phyloP scores from a whole-genome alignment of 2,113 vertebrate genomes.

The Bos javanicus region DNA sequence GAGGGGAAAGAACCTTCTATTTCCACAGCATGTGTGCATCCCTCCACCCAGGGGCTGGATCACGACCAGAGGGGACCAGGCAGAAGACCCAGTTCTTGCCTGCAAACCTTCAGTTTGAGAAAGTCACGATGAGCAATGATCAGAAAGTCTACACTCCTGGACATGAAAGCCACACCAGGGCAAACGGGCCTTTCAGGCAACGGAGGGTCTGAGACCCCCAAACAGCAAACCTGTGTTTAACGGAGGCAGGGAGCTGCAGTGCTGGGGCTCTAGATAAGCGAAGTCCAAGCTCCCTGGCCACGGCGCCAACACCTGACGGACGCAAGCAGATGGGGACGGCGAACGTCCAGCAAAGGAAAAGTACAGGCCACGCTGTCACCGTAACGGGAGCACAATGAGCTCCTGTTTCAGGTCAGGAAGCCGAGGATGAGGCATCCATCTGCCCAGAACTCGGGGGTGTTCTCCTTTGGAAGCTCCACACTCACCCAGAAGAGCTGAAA shows the following conservation, averaged over 20 bases:
- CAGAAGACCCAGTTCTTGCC: neutral
- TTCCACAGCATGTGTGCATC: neutral
- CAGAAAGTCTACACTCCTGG: neutral
- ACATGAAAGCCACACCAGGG: too few species aligned
- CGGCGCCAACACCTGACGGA: accelerated
- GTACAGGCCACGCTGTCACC: neutral
- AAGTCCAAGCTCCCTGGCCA: neutral
- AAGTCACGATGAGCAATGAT: neutral
- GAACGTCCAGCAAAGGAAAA: neutral
- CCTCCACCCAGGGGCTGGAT: neutral
- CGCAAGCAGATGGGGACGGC: neutral
- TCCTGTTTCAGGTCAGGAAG: neutral
- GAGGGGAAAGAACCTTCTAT: too few species aligned
- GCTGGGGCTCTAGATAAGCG: neutral
- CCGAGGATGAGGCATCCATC: neutral
- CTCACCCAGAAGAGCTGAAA: neutral
- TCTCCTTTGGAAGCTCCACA: neutral
- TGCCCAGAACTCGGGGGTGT: neutral
- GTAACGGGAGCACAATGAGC: neutral
- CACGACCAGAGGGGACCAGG: too few species aligned
- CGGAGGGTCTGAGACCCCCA: neutral
- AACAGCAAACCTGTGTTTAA: neutral
- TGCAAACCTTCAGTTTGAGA: neutral
- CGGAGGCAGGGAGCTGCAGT: neutral
- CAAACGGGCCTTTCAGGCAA: neutral